phyloP scores from a whole-genome alignment of 2,888 invertebrate genomes.

The Biston betularia region DNA sequence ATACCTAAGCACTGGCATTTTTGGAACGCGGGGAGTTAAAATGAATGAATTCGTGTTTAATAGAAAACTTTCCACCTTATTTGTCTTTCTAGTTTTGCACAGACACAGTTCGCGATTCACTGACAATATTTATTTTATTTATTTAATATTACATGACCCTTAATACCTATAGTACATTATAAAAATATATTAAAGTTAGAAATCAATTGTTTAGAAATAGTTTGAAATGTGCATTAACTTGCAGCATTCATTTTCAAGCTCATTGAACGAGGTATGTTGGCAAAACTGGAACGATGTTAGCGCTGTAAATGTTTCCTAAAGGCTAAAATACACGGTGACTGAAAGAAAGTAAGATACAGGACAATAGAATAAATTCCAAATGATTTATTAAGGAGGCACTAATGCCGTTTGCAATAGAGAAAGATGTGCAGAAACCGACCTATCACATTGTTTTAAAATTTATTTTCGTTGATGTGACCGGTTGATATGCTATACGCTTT shows the following conservation, averaged over 20 bases:
- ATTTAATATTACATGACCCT: too few relatives aligned
- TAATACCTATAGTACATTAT: too few relatives aligned
- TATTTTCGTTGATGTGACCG: too few relatives aligned
- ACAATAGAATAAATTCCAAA: too few relatives aligned
- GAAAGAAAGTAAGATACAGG: not conserved
- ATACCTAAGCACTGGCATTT: not conserved
- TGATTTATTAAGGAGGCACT: too few relatives aligned
- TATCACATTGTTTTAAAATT: too few relatives aligned
- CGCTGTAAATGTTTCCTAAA: not conserved
- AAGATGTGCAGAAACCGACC: too few relatives aligned
- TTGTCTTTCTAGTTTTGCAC: conserved; percentile 25
- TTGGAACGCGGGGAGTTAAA: not conserved
- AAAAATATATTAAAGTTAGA: not conserved
- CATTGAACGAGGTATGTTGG: conserved; percentile 7
- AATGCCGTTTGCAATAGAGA: too few relatives aligned
- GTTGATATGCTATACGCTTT: too few relatives aligned
- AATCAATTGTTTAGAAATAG: not conserved
- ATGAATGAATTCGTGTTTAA: not conserved
- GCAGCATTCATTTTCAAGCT: conserved; percentile 1
- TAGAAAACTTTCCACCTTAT: not conserved
- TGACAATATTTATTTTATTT: too few relatives aligned
- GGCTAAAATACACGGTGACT: not conserved
- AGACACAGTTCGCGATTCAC: conserved; percentile 9
- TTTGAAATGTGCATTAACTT: conserved; percentile 2
- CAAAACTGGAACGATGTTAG: conserved; percentile 20